These are phyloP conservation scores for Channallabes apus DNA, from an alignment of 2,797 vertebrate species.

Conservation along the genomic window DNA sequence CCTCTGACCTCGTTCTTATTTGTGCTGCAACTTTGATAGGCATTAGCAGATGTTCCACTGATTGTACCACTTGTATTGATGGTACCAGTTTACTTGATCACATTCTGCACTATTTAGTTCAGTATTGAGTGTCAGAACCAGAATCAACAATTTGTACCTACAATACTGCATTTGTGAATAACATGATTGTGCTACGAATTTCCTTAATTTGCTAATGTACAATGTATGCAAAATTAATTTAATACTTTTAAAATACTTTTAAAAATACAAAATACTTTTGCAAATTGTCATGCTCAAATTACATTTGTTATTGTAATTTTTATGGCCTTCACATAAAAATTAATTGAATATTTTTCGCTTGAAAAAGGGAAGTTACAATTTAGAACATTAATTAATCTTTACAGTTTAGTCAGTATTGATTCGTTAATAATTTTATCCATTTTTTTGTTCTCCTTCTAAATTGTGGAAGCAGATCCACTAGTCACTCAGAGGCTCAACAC, in stretches of 20 bases:
- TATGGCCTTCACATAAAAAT: neutral
- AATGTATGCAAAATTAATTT: neutral
- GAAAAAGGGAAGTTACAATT: neutral
- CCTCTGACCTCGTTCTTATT: conserved; percentile 29
- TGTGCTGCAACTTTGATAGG: conserved; percentile 23
- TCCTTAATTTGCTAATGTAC: neutral
- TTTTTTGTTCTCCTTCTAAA: neutral
- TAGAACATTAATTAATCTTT: neutral
- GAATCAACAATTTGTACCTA: neutral
- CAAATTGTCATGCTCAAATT: neutral
- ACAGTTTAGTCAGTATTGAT: neutral
- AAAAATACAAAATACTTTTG: neutral
- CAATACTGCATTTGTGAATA: neutral
- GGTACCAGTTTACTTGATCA: conserved; percentile 1
- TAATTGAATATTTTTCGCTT: neutral
- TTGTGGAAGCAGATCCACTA: neutral
- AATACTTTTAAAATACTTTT: neutral
- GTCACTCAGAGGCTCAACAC: neutral
- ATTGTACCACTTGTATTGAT: neutral
- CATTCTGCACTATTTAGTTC: neutral
- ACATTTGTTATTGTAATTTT: neutral
- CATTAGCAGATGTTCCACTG: conserved; percentile 32
- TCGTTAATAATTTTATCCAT: neutral
- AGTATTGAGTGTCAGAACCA: neutral
- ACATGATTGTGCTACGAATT: neutral